Evolutionary conservation across 2,888 invertebrate species (phyloP), one percentile per base, ranked within the genome.

Genomic region (Neoitamus cyanurus): DNA sequence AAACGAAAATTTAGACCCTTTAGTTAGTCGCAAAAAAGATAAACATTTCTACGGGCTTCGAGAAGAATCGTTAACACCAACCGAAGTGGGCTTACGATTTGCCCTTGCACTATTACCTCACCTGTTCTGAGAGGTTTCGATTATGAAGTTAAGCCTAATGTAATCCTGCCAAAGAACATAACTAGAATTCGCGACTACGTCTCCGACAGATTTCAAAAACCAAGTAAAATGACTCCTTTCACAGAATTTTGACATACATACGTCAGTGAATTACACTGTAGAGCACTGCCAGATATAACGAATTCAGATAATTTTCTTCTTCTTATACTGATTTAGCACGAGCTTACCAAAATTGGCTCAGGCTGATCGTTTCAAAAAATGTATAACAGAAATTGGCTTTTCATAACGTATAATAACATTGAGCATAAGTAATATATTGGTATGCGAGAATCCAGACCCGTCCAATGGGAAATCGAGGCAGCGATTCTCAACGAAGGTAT

Each of bases 181-280:
- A 75, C 46, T 75, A 75, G 42, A 75, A 75, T 42, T 42, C 42
- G 5, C 20, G 5, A 34, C 13, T 75, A 3, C 7, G 37, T 42
- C 20, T 75, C 42, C 11, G n/a, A 75, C 9, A 42, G 42, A 25
- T 42, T 42, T 20, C 37, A 42, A 9, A 75, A 42, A 75, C 36
- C 25, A 42, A 13, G 15, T 11, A 42, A 46, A 75, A 75, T 42
- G 25, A 34, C n/a, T 75, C 28, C 13, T n/a, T n/a, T 42, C n/a
- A 30, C 75, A n/a, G 42, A 75, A 75, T 28, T 34, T 75, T 75
- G 75, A 75, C 75, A 75, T 28, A 25, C 42, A 42, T 28, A 25
- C 42, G 75, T 75, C 75, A 75, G 11, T 6, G 20, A 36, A 36
- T 20, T 73, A 36, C 9, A 70, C 11, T 31, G 2, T 31, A 6